Evolutionary conservation across 2,888 invertebrate species (phyloP), one percentile per base, ranked within the genome.

Genomic region (Nebria brevicollis): DNA sequence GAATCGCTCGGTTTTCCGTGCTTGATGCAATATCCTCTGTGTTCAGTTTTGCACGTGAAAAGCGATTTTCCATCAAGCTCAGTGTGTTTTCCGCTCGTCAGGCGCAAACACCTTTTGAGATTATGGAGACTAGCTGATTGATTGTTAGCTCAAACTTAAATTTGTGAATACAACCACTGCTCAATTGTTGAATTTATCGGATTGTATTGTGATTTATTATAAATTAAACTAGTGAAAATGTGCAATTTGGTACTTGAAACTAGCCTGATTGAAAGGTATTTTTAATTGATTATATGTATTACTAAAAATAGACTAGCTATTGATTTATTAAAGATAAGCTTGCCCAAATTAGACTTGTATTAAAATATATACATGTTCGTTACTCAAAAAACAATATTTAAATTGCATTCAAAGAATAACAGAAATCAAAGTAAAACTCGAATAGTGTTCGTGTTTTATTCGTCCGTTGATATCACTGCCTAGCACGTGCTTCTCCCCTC

Each of bases 401-500:
- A 34, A 54, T 54, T 7, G 54, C 13, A 43, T 11, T 54, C 2
- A 54, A 54, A 54, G 2, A 54, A 54, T 7, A 8, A 13, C 54
- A 54, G 10, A 43, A 54, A 54, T 11, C 13, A 8, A 11, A 54
- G 54, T 8, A 54, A 54, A 54, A 54, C 54, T 11, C 2, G 54
- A 54, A 54, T 2, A 54, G 11, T 54, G 54, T 54, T 54, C 13
- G 54, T 54, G 54, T 68, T 26, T n/a, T 68, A 68, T 68, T 68
- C 68, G 11, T 20, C 10, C 68, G 68, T 68, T 26, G 68, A 68
- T 68, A 68, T 68, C 68, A 68, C 68, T 13, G 68, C 2, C 7
- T 11, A 26, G 26, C 68, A 68, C 68, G 68, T 68, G 68, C 68
- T 68, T 68, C 26, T 26, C 68, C 68, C n/a, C 15, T 25, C 68